These are phyloP conservation scores for Dasyornis broadbenti DNA, from an alignment of 2,113 vertebrate species.

Conservation along the genomic window DNA sequence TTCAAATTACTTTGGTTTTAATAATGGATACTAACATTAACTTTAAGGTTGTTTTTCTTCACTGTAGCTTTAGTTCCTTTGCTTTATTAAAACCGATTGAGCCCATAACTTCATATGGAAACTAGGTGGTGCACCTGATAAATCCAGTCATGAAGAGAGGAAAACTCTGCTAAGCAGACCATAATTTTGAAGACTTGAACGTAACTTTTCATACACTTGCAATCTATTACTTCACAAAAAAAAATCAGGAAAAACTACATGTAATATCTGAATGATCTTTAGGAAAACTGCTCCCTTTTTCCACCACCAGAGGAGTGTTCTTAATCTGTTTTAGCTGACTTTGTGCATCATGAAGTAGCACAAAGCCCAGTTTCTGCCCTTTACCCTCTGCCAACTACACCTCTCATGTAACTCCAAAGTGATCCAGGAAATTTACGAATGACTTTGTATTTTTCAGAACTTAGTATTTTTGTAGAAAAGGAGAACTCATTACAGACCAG, in stretches of 20 bases:
- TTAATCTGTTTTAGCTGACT: not conserved
- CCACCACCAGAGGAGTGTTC: not conserved
- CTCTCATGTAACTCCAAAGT: not conserved
- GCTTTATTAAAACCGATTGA: not conserved
- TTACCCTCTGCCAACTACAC: not conserved
- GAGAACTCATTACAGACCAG: not conserved
- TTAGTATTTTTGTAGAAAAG: not conserved
- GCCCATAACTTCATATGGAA: not conserved
- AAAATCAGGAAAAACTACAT: not conserved
- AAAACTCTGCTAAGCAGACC: not conserved
- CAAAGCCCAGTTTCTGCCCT: not conserved
- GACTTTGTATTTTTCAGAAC: not conserved
- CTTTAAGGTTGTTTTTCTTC: not conserved
- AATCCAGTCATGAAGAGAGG: not conserved
- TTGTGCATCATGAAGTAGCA: not conserved
- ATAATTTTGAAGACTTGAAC: not conserved
- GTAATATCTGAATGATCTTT: not conserved
- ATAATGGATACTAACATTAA: not conserved
- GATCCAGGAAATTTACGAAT: not conserved
- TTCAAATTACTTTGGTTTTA: not conserved
- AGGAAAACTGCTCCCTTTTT: constrained; percentile 4
- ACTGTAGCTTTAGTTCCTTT: not conserved
- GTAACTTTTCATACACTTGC: not conserved
- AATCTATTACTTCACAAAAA: not conserved
- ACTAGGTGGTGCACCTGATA: not conserved